Evolutionary conservation across 2,888 invertebrate genomes (phyloP).

Genomic region (Entomobrya proxima): DNA sequence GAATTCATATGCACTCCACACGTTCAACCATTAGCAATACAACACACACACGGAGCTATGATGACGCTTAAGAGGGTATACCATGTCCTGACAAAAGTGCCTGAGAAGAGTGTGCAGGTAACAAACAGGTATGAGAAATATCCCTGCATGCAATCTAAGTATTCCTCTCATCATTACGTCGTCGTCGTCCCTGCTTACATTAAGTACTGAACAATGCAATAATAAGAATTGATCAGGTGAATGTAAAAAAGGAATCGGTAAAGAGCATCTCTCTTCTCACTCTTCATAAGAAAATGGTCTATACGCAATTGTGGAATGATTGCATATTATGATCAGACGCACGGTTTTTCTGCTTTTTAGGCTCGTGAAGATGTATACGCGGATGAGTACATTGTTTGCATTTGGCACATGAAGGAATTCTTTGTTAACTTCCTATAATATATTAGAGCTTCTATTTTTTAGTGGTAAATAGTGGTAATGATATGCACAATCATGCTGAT

Average conservation of each 20-base stretch:
- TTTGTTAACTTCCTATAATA: slow-evolving; percentile 34
- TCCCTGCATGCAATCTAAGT: background rate
- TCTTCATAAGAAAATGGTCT: slow-evolving; percentile 2
- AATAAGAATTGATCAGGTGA: slow-evolving; percentile 20
- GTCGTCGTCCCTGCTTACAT: background rate
- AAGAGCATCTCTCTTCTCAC: slow-evolving; percentile 3
- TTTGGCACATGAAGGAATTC: background rate
- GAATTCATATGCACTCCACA: background rate
- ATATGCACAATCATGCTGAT: slow-evolving; percentile 42
- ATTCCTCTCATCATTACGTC: slow-evolving; percentile 19
- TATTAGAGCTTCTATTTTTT: background rate
- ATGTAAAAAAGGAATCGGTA: slow-evolving; percentile 28
- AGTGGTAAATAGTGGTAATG: background rate
- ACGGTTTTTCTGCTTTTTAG: background rate
- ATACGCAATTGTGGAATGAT: background rate
- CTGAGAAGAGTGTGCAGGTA: slow-evolving; percentile 14
- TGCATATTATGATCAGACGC: background rate
- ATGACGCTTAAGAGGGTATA: background rate
- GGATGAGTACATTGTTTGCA: background rate
- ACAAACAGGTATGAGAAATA: slow-evolving; percentile 40
- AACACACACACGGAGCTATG: background rate
- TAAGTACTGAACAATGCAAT: background rate
- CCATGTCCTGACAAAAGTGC: background rate
- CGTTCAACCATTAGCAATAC: background rate
- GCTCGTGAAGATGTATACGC: background rate